Percentiles rank a stretch among this genome's conserved stretches.
Conservation (phyloP, 2,113 vertebrate genomes). For the Callospermophilus lateralis region DNA sequence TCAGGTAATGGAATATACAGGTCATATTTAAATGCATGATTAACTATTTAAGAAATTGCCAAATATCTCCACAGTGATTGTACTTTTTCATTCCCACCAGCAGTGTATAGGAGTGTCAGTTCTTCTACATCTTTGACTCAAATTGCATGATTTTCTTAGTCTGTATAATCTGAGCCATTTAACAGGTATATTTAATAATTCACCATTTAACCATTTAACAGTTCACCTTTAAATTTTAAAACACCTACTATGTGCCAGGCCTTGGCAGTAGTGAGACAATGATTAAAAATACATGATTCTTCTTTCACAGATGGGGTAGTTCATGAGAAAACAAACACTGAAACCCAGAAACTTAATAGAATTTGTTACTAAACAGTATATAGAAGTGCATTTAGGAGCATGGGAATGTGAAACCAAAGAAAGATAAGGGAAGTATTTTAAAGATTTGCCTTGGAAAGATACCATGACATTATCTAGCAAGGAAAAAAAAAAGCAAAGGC, state of each 20-base stretch:
- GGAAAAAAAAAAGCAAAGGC: background rate
- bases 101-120: background rate
- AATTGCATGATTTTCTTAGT: conserved; percentile 1
- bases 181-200: background rate
- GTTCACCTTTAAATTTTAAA: conserved; percentile 34
- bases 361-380: background rate
- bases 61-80: background rate
- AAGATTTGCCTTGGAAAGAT: background rate
- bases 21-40: background rate
- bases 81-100: background rate
- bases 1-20: background rate
- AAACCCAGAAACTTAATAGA: background rate
- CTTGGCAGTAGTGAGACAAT: background rate
- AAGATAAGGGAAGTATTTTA: background rate
- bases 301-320: background rate
- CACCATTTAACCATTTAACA: background rate
- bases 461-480: background rate
- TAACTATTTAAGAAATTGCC: background rate
- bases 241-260: background rate
- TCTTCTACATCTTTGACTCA: background rate
- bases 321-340: background rate
- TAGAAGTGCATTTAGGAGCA: background rate
- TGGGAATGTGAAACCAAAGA: background rate
- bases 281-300: background rate
- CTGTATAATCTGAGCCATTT: background rate